A percentile compares a stretch with the other conserved stretches of the same genome.
phyloP scores from a whole-genome alignment of 2,113 vertebrate genomes.

The Eretmochelys imbricata region DNA sequence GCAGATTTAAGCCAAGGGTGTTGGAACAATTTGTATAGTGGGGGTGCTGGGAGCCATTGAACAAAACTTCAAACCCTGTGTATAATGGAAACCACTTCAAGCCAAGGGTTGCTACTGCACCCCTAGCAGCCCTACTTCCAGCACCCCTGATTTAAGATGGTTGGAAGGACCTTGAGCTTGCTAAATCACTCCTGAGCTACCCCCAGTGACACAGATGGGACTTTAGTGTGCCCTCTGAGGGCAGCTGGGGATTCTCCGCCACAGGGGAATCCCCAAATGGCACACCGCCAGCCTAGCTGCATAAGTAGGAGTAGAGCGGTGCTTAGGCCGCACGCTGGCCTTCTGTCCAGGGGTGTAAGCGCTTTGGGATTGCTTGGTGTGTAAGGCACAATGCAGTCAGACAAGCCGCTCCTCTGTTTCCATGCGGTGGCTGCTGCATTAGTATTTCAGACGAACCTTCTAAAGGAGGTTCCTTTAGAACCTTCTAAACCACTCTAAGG shows the following conservation, averaged over 20 bases:
- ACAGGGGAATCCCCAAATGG: background rate
- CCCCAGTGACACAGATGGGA: background rate
- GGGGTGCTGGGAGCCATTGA: too few relatives aligned
- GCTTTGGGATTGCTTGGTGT: fast-evolving
- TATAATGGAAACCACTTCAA: too few relatives aligned
- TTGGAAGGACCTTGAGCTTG: background rate
- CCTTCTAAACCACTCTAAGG: constrained; percentile 44
- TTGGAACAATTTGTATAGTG: too few relatives aligned
- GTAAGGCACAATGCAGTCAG: background rate
- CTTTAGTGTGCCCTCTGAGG: background rate
- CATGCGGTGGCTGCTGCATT: constrained; percentile 36
- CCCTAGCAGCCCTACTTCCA: background rate
- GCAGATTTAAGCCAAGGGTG: background rate
- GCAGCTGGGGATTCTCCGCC: background rate
- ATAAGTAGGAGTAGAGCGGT: background rate
- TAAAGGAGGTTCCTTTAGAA: constrained; percentile 13
- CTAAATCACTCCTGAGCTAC: background rate
- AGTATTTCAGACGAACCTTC: constrained; percentile 36
- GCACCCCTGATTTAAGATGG: background rate
- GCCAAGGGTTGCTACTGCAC: background rate
- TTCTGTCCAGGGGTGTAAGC: fast-evolving
- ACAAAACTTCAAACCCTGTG: too few relatives aligned
- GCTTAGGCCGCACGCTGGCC: background rate
- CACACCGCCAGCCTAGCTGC: background rate
- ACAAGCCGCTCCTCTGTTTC: constrained; percentile 33